These are phyloP conservation scores for Herpailurus yagouaroundi DNA, from an alignment of 2,113 vertebrate species.

Conservation along the genomic window DNA sequence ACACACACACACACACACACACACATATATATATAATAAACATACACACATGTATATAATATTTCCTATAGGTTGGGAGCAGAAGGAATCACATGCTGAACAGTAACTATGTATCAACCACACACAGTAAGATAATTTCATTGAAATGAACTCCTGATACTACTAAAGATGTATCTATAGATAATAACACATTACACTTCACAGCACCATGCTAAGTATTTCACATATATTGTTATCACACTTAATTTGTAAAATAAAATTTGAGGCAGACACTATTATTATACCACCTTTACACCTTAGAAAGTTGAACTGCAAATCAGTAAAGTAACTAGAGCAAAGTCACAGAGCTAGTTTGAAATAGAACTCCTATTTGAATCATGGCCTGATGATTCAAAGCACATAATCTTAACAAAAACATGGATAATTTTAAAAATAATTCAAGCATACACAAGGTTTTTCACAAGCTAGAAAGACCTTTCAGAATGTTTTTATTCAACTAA, in stretches of 20 bases:
- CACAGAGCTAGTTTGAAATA: not conserved
- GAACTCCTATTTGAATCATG: not conserved
- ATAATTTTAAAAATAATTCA: not conserved
- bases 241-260: not conserved
- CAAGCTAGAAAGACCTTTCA: not conserved
- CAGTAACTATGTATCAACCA: not conserved
- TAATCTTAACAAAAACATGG: not conserved
- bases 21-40: too few relatives aligned
- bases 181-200: not conserved
- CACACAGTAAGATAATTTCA: not conserved
- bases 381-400: not conserved
- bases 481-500: not conserved
- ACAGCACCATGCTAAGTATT: not conserved
- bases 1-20: too few relatives aligned
- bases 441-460: not conserved
- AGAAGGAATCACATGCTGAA: not conserved
- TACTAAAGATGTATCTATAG: not conserved
- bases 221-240: not conserved
- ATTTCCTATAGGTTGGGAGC: not conserved
- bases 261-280: not conserved
- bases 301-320: conserved; percentile 16
- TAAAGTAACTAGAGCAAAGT: conserved; percentile 36
- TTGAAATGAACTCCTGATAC: not conserved
- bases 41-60: not conserved
- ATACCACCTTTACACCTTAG: not conserved